Base-by-base conservation (phyloP, 2,113 vertebrate genomes). In the Euleptes europaea region DNA sequence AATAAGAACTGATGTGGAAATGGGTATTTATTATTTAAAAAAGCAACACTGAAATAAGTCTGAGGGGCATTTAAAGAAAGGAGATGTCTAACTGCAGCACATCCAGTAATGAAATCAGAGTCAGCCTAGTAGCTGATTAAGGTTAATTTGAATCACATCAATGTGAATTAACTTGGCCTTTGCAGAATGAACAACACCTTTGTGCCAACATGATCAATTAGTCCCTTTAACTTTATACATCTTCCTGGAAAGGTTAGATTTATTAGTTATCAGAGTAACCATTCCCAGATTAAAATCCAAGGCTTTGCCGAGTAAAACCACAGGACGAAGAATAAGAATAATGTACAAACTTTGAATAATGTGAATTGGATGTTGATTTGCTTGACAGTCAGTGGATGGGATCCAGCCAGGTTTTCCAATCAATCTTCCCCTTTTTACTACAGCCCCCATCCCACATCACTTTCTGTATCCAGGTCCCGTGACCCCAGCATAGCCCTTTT, bases 61-160 rank as follows among this genome's bases (percentile, higher is more conserved):
- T 93, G 88, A 74, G 73, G 93, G 93, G 86, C 92, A 96, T 95
- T 93, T 89, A 93, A 94, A 96, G 91, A 92, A 87, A 94, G 92
- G 89, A 91, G 93, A 95, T 93, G 85, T 94, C 90, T 96, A 96
- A 96, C 93, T 96, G 95, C 91, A 93, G 78, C 93, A 91, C 94
- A 96, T 92, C 91, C 93, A 94, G 90, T 93, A 94, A 96, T 94
- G 92, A 95, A 96, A 96, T 96, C 94, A 92, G 93, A 94, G 92
- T 90, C 95, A 95, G 91, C 89, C 92, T 92, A 93, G 94, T 92
- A 95, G 93, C 95, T 97, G 96, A 97, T 97, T 96, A 97, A 96
- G 95, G 96, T 97, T 96, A 97, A 97, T 97, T 96, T 97, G 94
- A 96, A 96, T 96, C 95, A 95, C 94, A 96, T 96, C 96, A 95